Base-by-base conservation (phyloP, 2,797 vertebrate species). In the Oryzias dopingdopingensis region DNA sequence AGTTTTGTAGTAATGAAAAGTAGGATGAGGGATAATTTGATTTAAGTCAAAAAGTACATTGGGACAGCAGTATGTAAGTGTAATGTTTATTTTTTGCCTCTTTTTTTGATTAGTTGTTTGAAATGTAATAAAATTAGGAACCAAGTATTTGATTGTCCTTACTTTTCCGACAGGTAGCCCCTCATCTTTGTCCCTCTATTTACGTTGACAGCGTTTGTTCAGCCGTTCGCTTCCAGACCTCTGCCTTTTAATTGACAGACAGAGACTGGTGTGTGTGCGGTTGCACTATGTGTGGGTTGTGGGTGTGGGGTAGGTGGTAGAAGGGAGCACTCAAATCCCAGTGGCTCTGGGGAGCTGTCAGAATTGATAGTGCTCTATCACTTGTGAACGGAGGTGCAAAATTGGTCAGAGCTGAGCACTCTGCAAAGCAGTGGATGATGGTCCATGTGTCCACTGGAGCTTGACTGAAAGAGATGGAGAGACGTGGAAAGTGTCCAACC, bases 301-400 rank as follows among this genome's bases (percentile, higher is more conserved):
- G 70, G 72, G 59, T 72, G 65, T 67, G 64, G 60, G 55, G 55
- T 62, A 67, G 77, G 82, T 81, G 69, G 77, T 78, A 79, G 78
- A 74, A 85, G 80, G 76, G 80, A 82, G 76, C 80, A 82, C 84
- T 88, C 78, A 89, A 90, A 90, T 87, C 89, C 88, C 87, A 81
- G 80, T 80, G 86, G 89, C 86, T 86, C 82, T 59, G 73, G 85
- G 82, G 83, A 88, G 86, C 90, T 92, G 91, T 92, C 91, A 92
- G 86, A 90, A 88, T 82, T 91, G 90, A 91, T 91, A 90, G 90
- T 89, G 83, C 89, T 91, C 89, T 86, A 90, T 92, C 90, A 91
- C 90, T 87, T 80, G 85, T 56, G 70, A 90, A 79, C 74, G 79
- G 81, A 90, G 88, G 89, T 90, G 90, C 89, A 87, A 90, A 90